Evolutionary conservation across 2,888 invertebrate species (phyloP).

Genomic region (Lepidochitona cinerea): DNA sequence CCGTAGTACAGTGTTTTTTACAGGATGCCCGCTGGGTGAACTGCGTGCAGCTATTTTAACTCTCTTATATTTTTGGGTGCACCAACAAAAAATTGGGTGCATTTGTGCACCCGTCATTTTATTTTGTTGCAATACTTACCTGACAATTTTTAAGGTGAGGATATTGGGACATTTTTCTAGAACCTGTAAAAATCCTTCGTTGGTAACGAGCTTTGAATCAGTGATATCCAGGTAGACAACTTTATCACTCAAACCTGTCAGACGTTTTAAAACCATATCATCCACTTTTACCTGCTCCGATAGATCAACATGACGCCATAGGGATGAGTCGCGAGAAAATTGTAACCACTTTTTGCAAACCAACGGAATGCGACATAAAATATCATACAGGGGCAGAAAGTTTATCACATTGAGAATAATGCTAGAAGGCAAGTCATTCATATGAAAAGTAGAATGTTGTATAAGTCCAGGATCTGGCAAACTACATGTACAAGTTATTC

Average conservation of each 20-base stretch:
- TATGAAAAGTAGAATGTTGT: too few species aligned
- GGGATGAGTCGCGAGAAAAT: slow-evolving; percentile 35
- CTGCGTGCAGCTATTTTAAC: too few species aligned
- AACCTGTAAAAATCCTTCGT: slow-evolving; percentile 34
- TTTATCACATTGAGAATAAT: slow-evolving; percentile 37
- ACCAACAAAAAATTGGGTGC: too few species aligned
- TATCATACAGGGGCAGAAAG: slow-evolving; percentile 28
- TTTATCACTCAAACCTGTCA: slow-evolving; percentile 46
- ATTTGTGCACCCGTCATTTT: too few species aligned
- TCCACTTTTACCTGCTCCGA: slow-evolving; percentile 29
- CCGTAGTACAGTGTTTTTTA: too few species aligned
- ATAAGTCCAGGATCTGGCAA: too few species aligned
- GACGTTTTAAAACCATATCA: slow-evolving; percentile 28
- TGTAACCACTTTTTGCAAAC: slow-evolving; percentile 45
- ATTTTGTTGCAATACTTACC: slow-evolving; percentile 36
- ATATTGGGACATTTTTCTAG: slow-evolving; percentile 39
- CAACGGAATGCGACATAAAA: slow-evolving; percentile 23
- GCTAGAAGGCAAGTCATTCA: slow-evolving; percentile 22
- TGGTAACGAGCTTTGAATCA: slow-evolving; percentile 41
- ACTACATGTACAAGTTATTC: too few species aligned
- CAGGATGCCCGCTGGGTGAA: too few species aligned
- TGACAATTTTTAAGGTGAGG: slow-evolving; percentile 38
- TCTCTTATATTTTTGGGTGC: too few species aligned
- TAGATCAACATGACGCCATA: slow-evolving; percentile 42
- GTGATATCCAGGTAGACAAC: slow-evolving; percentile 44